A percentile compares a stretch with the other conserved stretches of the same genome.
phyloP scores from a whole-genome alignment of 2,113 vertebrate genomes.

The Sceloporus undulatus region DNA sequence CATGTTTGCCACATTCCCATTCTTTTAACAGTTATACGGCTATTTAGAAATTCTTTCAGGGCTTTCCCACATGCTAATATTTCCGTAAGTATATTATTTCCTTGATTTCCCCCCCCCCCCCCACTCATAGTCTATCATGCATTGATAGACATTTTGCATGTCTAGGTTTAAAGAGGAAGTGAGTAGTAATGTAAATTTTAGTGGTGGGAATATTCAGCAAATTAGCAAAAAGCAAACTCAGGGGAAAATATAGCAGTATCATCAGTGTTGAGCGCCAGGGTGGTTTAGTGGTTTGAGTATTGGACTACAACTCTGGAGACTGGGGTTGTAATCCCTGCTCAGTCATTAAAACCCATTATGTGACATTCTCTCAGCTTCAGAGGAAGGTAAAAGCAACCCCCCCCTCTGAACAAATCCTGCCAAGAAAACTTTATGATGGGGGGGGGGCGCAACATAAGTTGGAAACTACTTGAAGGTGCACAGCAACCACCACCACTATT shows the following conservation, averaged over 20 bases:
- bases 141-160: neutral
- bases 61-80: neutral
- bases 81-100: neutral
- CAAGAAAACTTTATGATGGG: no score
- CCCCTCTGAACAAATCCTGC: no score
- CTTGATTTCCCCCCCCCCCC: neutral
- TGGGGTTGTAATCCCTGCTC: no score
- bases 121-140: neutral
- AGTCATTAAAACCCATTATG: no score
- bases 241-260: neutral
- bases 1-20: neutral
- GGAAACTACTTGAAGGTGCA: no score
- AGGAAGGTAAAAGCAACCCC: no score
- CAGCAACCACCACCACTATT: neutral
- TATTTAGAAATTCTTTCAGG: neutral
- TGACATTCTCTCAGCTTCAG: no score
- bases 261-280: neutral
- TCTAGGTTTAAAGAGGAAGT: conserved; percentile 30
- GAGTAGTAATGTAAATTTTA: neutral
- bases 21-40: neutral
- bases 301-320: no score
- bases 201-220: neutral
- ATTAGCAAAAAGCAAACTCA: neutral
- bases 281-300: no score
- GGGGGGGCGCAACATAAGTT: no score